A percentile compares a stretch with the other conserved stretches of the same genome.
phyloP scores from a whole-genome alignment of 2,888 invertebrate genomes.

The Drosophila anomalata region DNA sequence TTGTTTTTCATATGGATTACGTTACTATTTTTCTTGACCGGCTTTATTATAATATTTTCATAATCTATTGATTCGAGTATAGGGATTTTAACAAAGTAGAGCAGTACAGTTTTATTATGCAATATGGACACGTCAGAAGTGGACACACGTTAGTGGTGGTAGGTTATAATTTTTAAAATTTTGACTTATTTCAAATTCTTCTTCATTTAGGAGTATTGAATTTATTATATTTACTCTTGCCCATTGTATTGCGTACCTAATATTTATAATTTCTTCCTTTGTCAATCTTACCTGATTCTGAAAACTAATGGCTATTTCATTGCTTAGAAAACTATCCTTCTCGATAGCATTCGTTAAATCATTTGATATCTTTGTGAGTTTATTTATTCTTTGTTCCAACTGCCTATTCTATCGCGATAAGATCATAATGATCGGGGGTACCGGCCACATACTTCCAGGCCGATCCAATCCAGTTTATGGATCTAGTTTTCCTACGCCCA shows the following conservation, averaged over 20 bases:
- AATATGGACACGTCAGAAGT: background rate
- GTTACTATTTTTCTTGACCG: background rate
- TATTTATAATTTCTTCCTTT: background rate
- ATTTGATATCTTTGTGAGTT: background rate
- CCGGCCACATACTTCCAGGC: background rate
- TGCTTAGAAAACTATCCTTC: too few species aligned
- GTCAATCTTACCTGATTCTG: background rate
- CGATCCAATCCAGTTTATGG: background rate
- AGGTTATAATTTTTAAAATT: too few species aligned
- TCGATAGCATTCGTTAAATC: too few species aligned
- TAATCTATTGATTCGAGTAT: background rate
- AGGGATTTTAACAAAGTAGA: background rate
- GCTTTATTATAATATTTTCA: conserved; percentile 32
- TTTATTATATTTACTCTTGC: background rate
- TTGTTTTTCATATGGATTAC: conserved; percentile 1
- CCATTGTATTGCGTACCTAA: background rate
- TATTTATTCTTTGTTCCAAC: background rate
- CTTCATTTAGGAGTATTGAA: conserved; percentile 1
- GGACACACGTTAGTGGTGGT: background rate
- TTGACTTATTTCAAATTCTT: background rate
- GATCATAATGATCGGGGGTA: too few species aligned
- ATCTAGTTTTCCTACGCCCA: background rate
- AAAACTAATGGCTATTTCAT: background rate
- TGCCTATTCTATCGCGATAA: too few species aligned
- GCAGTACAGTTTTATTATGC: background rate